Conservation (phyloP, 1,140 invertebrate species). For the Brachionus manjavacas region DNA sequence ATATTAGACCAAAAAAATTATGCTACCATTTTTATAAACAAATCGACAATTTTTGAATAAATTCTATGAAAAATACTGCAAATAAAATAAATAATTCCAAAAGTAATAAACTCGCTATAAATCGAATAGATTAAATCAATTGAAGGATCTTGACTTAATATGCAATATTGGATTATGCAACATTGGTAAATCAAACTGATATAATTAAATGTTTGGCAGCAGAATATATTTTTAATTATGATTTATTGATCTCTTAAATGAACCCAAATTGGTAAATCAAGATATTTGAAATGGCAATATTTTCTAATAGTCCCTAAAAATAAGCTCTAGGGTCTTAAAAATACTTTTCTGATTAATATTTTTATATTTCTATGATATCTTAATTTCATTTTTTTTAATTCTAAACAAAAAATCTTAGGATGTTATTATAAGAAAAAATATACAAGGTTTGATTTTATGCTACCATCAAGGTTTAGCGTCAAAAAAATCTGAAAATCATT, state of each 20-base stretch:
- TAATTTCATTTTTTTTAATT: background rate
- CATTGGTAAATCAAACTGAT: background rate
- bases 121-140: background rate
- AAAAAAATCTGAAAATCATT: background rate
- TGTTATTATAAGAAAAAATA: background rate
- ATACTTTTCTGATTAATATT: background rate
- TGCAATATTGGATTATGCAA: background rate
- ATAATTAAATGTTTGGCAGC: background rate
- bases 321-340: background rate
- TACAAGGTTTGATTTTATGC: background rate
- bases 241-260: background rate
- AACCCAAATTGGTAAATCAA: background rate
- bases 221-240: background rate
- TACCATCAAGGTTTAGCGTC: background rate
- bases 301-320: background rate
- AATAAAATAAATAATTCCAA: background rate
- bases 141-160: background rate
- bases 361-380: background rate
- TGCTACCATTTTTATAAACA: background rate
- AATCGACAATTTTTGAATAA: background rate
- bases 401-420: background rate
- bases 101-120: background rate
- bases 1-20: background rate
- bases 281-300: background rate
- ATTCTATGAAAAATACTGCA: background rate